A percentile compares a stretch with the other conserved stretches of the same genome.
Evolutionary conservation across 2,888 invertebrate species (phyloP).

Genomic region (Gastrophysa polygoni): DNA sequence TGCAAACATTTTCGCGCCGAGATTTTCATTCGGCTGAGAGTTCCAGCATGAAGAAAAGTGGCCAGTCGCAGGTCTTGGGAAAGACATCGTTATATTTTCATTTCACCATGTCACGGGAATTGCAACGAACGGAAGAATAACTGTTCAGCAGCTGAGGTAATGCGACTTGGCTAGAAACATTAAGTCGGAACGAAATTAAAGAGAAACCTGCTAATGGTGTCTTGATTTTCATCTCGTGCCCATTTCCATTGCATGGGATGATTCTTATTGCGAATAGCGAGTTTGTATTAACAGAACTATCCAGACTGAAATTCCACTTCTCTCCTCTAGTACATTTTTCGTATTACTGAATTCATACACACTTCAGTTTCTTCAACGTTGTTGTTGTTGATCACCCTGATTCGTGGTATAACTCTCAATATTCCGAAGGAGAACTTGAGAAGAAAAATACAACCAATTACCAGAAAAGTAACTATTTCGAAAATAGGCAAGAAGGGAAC

Average conservation of each 20-base stretch:
- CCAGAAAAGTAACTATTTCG: too few species aligned
- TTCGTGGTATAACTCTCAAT: too few species aligned
- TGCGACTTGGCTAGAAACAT: background rate
- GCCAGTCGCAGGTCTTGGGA: background rate
- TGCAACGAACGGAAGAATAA: background rate
- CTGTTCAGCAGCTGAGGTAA: background rate
- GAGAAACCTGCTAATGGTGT: background rate
- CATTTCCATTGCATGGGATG: background rate
- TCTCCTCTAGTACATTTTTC: too few species aligned
- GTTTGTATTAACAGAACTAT: too few species aligned
- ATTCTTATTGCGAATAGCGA: too few species aligned
- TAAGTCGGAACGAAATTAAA: background rate
- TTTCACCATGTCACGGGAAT: background rate
- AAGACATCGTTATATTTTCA: background rate
- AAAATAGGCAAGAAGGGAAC: too few species aligned
- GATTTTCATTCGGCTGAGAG: conserved; percentile 14
- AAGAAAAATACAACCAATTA: too few species aligned
- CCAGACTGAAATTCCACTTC: too few species aligned
- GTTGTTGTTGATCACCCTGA: too few species aligned
- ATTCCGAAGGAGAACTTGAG: too few species aligned
- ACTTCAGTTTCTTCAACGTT: too few species aligned
- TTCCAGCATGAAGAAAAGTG: conserved; percentile 5
- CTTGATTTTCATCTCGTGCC: background rate
- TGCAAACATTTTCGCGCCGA: conserved; percentile 30
- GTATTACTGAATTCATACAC: too few species aligned